phyloP scores from a whole-genome alignment of 2,888 invertebrate species.

The Villa cingulata region DNA sequence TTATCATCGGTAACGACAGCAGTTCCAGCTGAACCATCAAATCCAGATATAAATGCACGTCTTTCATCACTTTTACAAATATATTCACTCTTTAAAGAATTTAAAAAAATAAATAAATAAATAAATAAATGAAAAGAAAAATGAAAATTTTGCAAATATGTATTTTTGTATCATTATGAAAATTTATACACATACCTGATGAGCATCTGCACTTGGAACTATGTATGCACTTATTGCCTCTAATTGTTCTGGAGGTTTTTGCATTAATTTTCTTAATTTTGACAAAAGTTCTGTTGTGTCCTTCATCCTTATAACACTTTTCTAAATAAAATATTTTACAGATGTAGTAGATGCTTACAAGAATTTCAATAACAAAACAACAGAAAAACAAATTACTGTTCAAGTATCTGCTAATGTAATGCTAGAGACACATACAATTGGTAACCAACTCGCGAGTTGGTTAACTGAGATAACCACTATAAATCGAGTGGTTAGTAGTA shows the following conservation, averaged over 20 bases:
- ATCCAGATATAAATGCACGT: conserved; percentile 73
- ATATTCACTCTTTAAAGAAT: conserved; percentile 62
- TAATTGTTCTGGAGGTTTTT: conserved; percentile 13
- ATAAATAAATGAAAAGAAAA: background rate
- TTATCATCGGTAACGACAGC: conserved; percentile 64
- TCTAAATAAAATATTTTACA: too few species aligned
- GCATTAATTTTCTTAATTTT: conserved; percentile 27
- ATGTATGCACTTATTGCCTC: conserved; percentile 54
- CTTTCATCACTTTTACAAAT: conserved; percentile 73
- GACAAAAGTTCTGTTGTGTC: conserved; percentile 25
- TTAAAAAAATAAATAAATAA: background rate
- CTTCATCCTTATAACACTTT: conserved; percentile 24
- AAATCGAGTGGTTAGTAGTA: too few species aligned
- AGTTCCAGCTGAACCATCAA: conserved; percentile 70
- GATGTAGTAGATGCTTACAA: too few species aligned
- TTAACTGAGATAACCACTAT: too few species aligned
- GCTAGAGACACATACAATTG: too few species aligned
- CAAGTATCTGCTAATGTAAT: too few species aligned
- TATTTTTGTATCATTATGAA: background rate
- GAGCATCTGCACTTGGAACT: conserved; percentile 58
- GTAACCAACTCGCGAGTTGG: too few species aligned
- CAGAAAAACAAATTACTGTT: too few species aligned
- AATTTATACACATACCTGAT: conserved; percentile 38
- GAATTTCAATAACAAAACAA: too few species aligned
- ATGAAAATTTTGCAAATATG: background rate